Base-by-base conservation (phyloP, 1,140 invertebrate genomes). In the Zaprionus lachaisei region DNA sequence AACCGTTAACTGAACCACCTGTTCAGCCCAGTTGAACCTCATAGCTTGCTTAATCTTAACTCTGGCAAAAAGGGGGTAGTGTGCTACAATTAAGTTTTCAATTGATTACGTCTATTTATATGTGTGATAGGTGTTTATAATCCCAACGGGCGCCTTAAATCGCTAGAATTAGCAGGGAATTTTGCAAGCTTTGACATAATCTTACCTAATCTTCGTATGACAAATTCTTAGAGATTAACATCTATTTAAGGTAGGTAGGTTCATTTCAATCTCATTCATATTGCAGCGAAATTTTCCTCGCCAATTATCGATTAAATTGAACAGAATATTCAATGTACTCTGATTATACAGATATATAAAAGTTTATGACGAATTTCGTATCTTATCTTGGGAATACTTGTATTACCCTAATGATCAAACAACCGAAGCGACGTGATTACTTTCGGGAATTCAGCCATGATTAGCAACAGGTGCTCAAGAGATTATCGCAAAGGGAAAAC, bases 1-100 rank as follows among this genome's bases (percentile, higher is more conserved):
- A 41, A 20, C 26, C 38, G 37, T 26, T 54, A 60, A 86, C 77
- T 86, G 26, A 78, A 55, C n/a, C 20, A 24, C 24, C 54, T 57
- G 38, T 2, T 7, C 0, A 38, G 22, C 14, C 4, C 9, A 0
- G 37, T 65, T 31, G 6, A 5, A 9, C 15, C 17, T 22, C 15
- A 11, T 41, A 47, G 66, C 24, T 9, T 20, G 7, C 4, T 1
- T 75, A 75, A 75, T 75, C 72, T 63, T 49, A 75, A 69, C 15
- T 9, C 44, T 5, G 9, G 12, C n/a, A 2, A 47, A 67, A 1
- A n/a, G n/a, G 2, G 56, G 44, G 47, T 26, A 37, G 28, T 34
- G 2, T 5, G 11, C 17, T 24, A 57, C 20, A 34, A 47, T 69
- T 47, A 57, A 63, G 28, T 69, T 12, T 11, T 31, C 37, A 17